Base-by-base conservation (phyloP, 2,888 invertebrate species). In the Portevinia maculata region DNA sequence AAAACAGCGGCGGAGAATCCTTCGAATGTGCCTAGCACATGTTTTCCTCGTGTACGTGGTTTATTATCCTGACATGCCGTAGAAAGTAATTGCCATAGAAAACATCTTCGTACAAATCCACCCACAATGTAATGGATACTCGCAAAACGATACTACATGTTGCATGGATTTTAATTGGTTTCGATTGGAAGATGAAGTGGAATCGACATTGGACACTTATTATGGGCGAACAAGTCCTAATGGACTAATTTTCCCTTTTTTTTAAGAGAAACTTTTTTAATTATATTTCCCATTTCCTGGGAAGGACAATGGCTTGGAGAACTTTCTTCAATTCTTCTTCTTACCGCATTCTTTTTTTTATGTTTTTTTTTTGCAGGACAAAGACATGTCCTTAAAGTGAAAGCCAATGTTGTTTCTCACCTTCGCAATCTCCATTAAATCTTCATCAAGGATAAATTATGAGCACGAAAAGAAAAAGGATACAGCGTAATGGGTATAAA, bases 381-480 rank as follows among this genome's bases (percentile, higher is more conserved):
- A 44, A 17, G 53, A 34, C 46, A 50, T 71, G 53, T 83, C 76
- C 81, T 83, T 65, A 53, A 75, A 76, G 78, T 50, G 37, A 67
- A 78, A 73, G 67, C 71, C 67, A 83, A 73, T 73, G 78, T 78
- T 76, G 67, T 57, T 83, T 83, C 76, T 71, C 83, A 83, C 83
- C 78, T 83, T 78, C 37, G 37, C 65, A 83, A 78, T 83, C 76
- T 83, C 71, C 83, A 83, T 83, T 83, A 83, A 83, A 83, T 83
- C 78, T 67, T 83, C 78, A 83, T 83, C 83, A 83, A 57, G 60
- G 71, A 78, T 83, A 62, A 83, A 83, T 78, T 83, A 83, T 76
- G 76, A 83, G 78, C 37, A 28, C 19, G 60, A 81, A 71, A 71
- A 30, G 46, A 17, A 71, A 64, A 70, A 55, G 30, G 74, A 57